phyloP scores from a whole-genome alignment of 2,797 vertebrate species.

The Pteronotus mesoamericanus region DNA sequence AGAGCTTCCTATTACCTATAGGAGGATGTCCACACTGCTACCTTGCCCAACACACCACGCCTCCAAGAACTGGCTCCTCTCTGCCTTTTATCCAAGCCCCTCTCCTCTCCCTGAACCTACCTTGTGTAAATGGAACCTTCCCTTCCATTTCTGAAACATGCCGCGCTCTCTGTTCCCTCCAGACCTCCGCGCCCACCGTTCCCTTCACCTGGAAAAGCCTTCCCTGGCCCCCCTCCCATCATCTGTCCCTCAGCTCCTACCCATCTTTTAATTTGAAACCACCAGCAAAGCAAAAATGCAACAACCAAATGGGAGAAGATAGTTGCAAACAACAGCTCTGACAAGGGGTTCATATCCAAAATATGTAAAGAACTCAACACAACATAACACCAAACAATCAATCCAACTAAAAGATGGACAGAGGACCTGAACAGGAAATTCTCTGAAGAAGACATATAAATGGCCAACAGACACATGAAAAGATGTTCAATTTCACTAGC shows the following conservation, averaged over 20 bases:
- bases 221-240: neutral
- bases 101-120: neutral
- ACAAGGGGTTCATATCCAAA: neutral
- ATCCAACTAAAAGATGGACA: neutral
- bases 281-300: neutral
- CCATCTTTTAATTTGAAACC: neutral
- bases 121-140: neutral
- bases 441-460: neutral
- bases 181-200: neutral
- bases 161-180: neutral
- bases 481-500: no score
- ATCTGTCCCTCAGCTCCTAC: neutral
- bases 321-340: neutral
- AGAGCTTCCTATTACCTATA: neutral
- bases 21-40: neutral
- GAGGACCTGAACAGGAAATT: neutral
- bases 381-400: neutral
- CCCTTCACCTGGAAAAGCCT: neutral
- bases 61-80: neutral
- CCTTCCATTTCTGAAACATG: neutral
- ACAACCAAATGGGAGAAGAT: neutral
- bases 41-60: neutral
- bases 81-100: neutral
- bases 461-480: no score
- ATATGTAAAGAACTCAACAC: neutral